These are phyloP conservation scores for Strigamia crassipes DNA, from an alignment of 2,888 invertebrate species.

Conservation along the genomic window DNA sequence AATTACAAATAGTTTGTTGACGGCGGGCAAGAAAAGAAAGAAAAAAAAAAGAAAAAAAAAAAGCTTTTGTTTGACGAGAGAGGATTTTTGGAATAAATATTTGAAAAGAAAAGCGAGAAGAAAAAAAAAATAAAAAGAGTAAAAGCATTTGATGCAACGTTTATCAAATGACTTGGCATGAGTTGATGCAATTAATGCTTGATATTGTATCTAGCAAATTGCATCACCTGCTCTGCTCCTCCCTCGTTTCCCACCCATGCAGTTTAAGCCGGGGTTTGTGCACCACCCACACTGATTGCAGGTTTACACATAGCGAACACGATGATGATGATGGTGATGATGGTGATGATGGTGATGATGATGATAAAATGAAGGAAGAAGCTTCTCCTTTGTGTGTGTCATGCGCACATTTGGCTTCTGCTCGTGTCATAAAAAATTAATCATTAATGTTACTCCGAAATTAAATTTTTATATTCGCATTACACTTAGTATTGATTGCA, in stretches of 20 bases:
- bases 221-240: background rate
- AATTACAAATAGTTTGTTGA: background rate
- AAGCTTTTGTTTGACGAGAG: background rate
- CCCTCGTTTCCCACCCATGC: slow-evolving; percentile 10
- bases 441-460: slow-evolving; percentile 1
- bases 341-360: too few relatives aligned
- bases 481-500: slow-evolving; percentile 39
- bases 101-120: background rate
- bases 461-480: slow-evolving; percentile 36
- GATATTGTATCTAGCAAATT: background rate
- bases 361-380: too few relatives aligned
- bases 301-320: background rate
- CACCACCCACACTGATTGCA: slow-evolving; percentile 21
- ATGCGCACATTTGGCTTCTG: slow-evolving; percentile 27
- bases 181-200: background rate
- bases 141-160: background rate
- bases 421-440: slow-evolving; percentile 31
- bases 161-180: background rate
- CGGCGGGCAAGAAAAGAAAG: background rate
- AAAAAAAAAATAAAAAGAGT: background rate
- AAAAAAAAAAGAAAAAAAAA: background rate
- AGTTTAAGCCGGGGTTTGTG: background rate
- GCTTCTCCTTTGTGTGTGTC: slow-evolving; percentile 33
- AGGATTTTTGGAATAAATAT: background rate
- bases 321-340: background rate